Evolutionary conservation across 2,797 vertebrate genomes (phyloP), one percentile per base, ranked within the genome.

Genomic region (Holocentrus rufus): DNA sequence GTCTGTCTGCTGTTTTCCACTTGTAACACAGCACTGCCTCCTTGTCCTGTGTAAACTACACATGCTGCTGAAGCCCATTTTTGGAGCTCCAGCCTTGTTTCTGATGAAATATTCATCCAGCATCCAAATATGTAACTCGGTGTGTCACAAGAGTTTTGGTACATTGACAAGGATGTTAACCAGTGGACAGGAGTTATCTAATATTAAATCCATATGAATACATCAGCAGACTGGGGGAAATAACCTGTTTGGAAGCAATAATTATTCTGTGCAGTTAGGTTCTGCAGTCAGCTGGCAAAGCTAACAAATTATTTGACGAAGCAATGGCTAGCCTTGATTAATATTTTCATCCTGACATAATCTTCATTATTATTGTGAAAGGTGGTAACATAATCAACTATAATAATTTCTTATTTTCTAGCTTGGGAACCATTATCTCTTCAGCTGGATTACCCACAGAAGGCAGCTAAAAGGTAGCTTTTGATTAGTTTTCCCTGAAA

Each of bases 11-110:
- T 63, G 25, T 44, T 56, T 57, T 72, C 58, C 23, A 60, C 46
- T 47, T 5, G 62, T 49, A 83, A 82, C 80, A 11, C 73, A 81
- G 74, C 73, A 79, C 79, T 68, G 55, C 84, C 87, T 89, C 85
- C 67, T 86, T 89, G 82, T 56, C 69, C 70, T 74, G 56, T 60
- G 50, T 34, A 30, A 65, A 67, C 64, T 54, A 7, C 75, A 1
- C 72, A 71, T 42, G 69, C 78, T 70, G 79, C 14, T 80, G 75
- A 74, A 82, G 79, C 76, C 65, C 34, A 61, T 47, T 25, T 61
- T 57, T 70, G 75, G 25, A 61, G 68, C 57, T 64, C 11, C 65
- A 59, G 54, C 76, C 25, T 17, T 36, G 44, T 25, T 60, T 49
- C 20, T 14, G 70, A 84, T 74, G 80, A 85, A 75, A 72, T 46